These are phyloP conservation scores for Mongoloraphidia duomilia DNA, from an alignment of 2,888 invertebrate genomes.

Conservation along the genomic window DNA sequence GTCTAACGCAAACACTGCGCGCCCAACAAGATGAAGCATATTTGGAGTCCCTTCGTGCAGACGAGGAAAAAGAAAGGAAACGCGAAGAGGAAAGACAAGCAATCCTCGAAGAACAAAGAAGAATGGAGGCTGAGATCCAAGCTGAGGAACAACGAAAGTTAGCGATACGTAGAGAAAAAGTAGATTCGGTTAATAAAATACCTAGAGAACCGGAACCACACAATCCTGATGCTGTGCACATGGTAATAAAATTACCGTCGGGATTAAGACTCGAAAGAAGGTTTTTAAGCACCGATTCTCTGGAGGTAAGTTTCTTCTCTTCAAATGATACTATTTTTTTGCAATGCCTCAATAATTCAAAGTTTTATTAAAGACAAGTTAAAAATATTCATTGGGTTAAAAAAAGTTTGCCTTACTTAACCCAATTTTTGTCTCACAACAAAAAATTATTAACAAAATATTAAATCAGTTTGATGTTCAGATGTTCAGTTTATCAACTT, in stretches of 20 bases:
- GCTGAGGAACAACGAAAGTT: conserved; percentile 31
- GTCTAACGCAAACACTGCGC: conserved; percentile 71
- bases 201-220: conserved; percentile 63
- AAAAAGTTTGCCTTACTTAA: too few species aligned
- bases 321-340: too few species aligned
- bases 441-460: too few species aligned
- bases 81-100: conserved; percentile 39
- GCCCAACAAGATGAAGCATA: conserved; percentile 92
- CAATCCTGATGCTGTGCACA: conserved; percentile 55
- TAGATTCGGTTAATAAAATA: conserved; percentile 46
- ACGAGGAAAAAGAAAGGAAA: conserved; percentile 84
- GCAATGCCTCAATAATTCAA: too few species aligned
- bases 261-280: conserved; percentile 79
- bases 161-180: conserved; percentile 51
- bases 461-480: too few species aligned
- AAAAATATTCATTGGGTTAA: neutral
- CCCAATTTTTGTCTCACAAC: too few species aligned
- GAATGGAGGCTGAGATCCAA: conserved; percentile 28
- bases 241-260: conserved; percentile 83
- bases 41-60: conserved; percentile 75
- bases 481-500: too few species aligned
- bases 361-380: too few species aligned
- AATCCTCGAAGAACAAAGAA: conserved; percentile 31
- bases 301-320: conserved; percentile 46
- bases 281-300: conserved; percentile 65